These are phyloP conservation scores for Arctia plantaginis DNA, from an alignment of 2,888 invertebrate genomes.

Conservation along the genomic window DNA sequence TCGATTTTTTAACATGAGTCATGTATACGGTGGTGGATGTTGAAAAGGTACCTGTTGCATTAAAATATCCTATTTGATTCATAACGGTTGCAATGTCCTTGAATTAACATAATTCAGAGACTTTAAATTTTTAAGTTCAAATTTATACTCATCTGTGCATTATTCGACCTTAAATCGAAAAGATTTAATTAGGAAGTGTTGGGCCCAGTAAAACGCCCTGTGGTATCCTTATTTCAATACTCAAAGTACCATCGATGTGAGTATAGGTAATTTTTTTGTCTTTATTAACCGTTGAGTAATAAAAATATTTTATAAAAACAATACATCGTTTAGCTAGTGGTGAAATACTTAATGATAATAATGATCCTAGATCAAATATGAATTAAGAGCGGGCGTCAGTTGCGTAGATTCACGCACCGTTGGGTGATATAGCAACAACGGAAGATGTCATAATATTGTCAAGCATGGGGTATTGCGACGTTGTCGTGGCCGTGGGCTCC, in stretches of 20 bases:
- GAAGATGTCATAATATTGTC: constrained; percentile 62
- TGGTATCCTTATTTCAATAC: background rate
- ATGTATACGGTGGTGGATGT: background rate
- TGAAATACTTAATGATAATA: constrained; percentile 48
- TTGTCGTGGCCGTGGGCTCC: constrained; percentile 66
- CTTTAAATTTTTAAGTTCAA: background rate
- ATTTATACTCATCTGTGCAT: too few relatives aligned
- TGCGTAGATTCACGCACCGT: constrained; percentile 57
- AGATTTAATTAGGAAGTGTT: background rate
- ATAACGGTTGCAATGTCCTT: background rate
- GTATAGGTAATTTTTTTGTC: background rate
- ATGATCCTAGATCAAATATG: constrained; percentile 49
- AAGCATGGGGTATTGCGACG: constrained; percentile 50
- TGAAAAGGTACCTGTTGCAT: background rate
- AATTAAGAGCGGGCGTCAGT: constrained; percentile 44
- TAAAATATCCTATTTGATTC: background rate
- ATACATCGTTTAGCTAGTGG: constrained; percentile 31
- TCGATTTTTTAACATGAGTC: constrained; percentile 25
- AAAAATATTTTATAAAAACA: constrained; percentile 30
- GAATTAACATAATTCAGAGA: background rate
- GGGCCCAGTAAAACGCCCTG: background rate
- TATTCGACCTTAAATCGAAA: background rate
- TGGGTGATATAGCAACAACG: constrained; percentile 60
- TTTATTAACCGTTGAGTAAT: constrained; percentile 7
- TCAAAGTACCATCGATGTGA: background rate